Percentiles rank a stretch among this genome's conserved stretches.
phyloP scores from a whole-genome alignment of 2,888 invertebrate species.

The Drosophila sordidula region DNA sequence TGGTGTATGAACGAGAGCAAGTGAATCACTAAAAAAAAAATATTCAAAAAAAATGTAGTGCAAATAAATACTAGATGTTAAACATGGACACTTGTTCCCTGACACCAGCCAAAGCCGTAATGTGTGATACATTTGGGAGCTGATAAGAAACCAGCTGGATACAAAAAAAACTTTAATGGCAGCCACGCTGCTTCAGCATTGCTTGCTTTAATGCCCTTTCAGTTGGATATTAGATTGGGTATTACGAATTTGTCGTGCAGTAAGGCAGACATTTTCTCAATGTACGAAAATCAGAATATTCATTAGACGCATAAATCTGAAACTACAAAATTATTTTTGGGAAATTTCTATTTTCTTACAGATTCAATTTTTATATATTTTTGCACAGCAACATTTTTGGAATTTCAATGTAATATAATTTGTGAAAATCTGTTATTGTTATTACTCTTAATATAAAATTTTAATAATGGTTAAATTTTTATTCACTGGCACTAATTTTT shows the following conservation, averaged over 20 bases:
- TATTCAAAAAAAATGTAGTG: neutral
- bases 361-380: no score
- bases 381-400: no score
- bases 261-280: neutral
- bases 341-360: no score
- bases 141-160: conserved; percentile 37
- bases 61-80: neutral
- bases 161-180: neutral
- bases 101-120: conserved; percentile 23
- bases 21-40: conserved; percentile 32
- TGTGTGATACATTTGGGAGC: conserved; percentile 31
- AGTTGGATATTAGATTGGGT: neutral
- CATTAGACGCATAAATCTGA: neutral
- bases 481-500: no score
- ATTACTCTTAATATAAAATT: no score
- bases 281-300: no score
- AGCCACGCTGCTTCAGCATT: neutral
- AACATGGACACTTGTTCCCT: neutral
- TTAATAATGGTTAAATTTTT: no score
- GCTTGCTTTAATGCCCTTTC: conserved; percentile 6
- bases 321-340: neutral
- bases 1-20: neutral
- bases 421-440: no score
- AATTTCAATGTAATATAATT: no score
- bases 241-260: neutral